Base-by-base conservation (phyloP, 2,888 invertebrate genomes). In the Odontothrips loti region DNA sequence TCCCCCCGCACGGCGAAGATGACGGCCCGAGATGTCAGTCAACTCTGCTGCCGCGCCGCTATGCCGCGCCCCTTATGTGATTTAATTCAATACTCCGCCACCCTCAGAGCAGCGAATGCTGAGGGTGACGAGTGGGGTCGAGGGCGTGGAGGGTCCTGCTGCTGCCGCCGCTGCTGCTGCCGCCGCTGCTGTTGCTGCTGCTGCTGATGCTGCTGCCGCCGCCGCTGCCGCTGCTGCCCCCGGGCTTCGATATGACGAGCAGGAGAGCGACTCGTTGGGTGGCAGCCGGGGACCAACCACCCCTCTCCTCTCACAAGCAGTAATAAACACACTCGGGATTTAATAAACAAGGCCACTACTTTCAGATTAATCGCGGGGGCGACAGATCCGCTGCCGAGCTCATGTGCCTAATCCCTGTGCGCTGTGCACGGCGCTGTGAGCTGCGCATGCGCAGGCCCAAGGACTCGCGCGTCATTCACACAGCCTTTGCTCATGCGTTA, bases 271-370 rank as follows among this genome's bases (percentile, higher is more conserved):
- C 48, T 48, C n/a, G n/a, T n/a, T 43, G 34, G 34, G 34, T 43
- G 34, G 34, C 34, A 51, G 51, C 12, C 51, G 51, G 12, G 15
- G 51, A 58, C 58, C 58, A 58, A 17, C 58, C 58, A 11, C 58
- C 17, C 58, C 8, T 51, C n/a, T n/a, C 15, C 51, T 6, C 51
- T 51, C 68, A 23, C 68, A n/a, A n/a, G 34, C 34, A 43, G 34
- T 43, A 75, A 75, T 75, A 75, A 75, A 75, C 68, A 75, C 68
- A 75, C 68, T 75, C 68, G 68, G 68, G 68, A 75, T 75, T 75
- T 75, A 75, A 75, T 75, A 75, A 75, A 75, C 68, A 75, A n/a
- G 68, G 68, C 68, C 68, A 75, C 68, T 75, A 75, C 68, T 75
- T 27, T 75, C 27, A 75, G 68, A 75, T 75, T 75, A 75, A 75